Base-by-base conservation (phyloP, 1,140 invertebrate species). In the Chionoecetes opilio region DNA sequence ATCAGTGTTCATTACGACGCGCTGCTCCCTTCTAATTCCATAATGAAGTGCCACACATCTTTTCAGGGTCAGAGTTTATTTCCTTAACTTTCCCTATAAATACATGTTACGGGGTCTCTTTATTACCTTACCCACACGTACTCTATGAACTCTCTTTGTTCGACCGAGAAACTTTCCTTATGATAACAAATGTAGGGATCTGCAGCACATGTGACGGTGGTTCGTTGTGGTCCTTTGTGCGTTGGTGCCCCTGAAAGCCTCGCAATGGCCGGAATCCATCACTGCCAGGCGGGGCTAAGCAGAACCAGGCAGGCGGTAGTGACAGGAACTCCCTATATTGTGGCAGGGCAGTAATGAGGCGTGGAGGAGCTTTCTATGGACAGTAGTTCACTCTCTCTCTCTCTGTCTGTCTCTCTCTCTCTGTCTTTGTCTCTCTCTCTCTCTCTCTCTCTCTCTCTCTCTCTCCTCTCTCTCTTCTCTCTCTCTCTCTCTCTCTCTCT, bases 391-490 rank as follows among this genome's bases (percentile, higher is more conserved):
- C 9, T 21, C 53, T 63, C 53, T 63, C 53, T 63, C 53, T 63
- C 53, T 63, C 53, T 63, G 8, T 63, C 53, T 75, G 21, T 75
- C 63, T 75, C 63, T 75, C 63, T 75, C 63, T 75, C 63, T 75
- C 63, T 75, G 21, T 75, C 63, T 75, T 26, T 75, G 21, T 75
- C 63, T 75, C 63, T 75, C 63, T 75, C 63, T 75, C 63, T 75
- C 63, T 75, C 63, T 75, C 63, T 75, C 63, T 75, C 63, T 75
- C 63, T 75, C 63, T 75, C 63, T 75, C 63, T 75, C 63, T 75
- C 63, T 75, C 63, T 75, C 63, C n/a, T 26, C n/a, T 26, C n/a
- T 8, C n/a, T 1, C n/a, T 26, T 75, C 53, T 63, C 53, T 63
- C 53, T 63, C 53, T 63, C 53, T 63, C 53, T 63, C 53, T 63